Evolutionary conservation across 2,888 invertebrate genomes (phyloP).

Genomic region (Gastrophysa polygoni): DNA sequence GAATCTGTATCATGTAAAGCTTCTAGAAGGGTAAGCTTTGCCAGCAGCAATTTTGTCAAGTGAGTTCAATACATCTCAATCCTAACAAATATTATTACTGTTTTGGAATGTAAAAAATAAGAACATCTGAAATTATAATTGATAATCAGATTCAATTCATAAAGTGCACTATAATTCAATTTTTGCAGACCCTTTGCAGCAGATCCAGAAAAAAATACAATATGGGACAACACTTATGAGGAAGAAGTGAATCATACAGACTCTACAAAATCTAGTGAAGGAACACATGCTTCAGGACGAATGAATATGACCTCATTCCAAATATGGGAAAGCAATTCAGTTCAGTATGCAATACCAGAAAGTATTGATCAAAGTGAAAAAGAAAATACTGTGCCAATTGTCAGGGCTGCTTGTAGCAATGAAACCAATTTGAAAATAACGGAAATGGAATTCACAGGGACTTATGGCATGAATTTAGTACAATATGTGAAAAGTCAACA

Average conservation of each 20-base stretch:
- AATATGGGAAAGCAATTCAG: constrained; percentile 12
- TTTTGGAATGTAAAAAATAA: too few species aligned
- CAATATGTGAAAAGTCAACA: constrained; percentile 1
- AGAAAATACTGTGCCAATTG: constrained; percentile 18
- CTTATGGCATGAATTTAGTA: not conserved
- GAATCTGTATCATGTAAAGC: constrained; percentile 20
- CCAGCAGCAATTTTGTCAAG: constrained; percentile 49
- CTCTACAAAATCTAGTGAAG: constrained; percentile 33
- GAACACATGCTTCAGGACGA: constrained; percentile 8
- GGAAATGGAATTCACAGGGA: constrained; percentile 23
- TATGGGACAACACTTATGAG: constrained; percentile 51
- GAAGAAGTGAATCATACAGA: constrained; percentile 43
- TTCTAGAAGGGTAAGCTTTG: constrained; percentile 49
- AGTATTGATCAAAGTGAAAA: constrained; percentile 15
- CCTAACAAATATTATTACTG: too few species aligned
- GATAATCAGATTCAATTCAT: too few species aligned
- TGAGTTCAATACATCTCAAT: constrained; percentile 35
- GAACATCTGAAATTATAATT: too few species aligned
- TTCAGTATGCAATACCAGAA: constrained; percentile 12
- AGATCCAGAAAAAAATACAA: constrained; percentile 48
- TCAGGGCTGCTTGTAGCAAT: not conserved
- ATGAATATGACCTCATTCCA: constrained; percentile 14
- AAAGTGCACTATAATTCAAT: too few species aligned
- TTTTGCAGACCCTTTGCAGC: constrained; percentile 45
- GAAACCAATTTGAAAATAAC: constrained; percentile 15